A percentile compares a stretch with the other conserved stretches of the same genome.
Conservation (phyloP, 2,888 invertebrate genomes). For the Drosophila koepferae region DNA sequence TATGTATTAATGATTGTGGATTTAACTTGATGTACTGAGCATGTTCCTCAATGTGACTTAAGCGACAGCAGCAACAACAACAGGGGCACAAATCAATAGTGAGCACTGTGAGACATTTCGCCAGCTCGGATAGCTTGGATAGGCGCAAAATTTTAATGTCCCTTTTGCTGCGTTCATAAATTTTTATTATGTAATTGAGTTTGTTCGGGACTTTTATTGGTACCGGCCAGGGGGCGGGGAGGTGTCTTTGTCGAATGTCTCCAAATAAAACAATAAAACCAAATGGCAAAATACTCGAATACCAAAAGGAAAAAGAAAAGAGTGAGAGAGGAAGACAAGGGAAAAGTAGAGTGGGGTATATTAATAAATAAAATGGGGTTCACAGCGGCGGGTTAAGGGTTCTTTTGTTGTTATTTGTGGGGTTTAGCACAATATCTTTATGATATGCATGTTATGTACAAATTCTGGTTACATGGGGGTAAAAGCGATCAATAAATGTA, state of each 20-base stretch:
- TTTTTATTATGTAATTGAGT: conserved; percentile 80
- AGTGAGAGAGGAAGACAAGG: not conserved
- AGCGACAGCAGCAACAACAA: conserved; percentile 2
- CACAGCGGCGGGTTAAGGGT: conserved; percentile 20
- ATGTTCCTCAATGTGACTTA: conserved; percentile 70
- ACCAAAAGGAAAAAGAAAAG: conserved; percentile 3
- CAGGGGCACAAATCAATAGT: conserved; percentile 35
- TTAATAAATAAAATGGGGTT: conserved; percentile 68
- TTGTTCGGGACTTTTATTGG: conserved; percentile 47
- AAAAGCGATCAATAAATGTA: conserved; percentile 63
- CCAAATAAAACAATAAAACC: conserved; percentile 77
- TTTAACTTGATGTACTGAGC: conserved; percentile 67
- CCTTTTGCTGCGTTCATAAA: conserved; percentile 71
- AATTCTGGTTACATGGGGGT: conserved; percentile 11
- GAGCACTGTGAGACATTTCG: conserved; percentile 24
- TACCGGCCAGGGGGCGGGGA: conserved; percentile 2
- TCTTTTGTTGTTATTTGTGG: conserved; percentile 3
- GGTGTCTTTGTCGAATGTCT: conserved; percentile 57
- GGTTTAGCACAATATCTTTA: conserved; percentile 52
- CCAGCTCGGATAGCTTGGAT: conserved; percentile 15
- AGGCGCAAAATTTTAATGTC: conserved; percentile 67
- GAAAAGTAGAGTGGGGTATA: conserved; percentile 44
- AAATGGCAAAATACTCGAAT: conserved; percentile 56
- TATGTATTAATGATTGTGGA: conserved; percentile 77
- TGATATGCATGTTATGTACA: conserved; percentile 43